A percentile compares a stretch with the other conserved stretches of the same genome.
Evolutionary conservation across 2,888 invertebrate species (phyloP).

Genomic region (Biston stratarius): DNA sequence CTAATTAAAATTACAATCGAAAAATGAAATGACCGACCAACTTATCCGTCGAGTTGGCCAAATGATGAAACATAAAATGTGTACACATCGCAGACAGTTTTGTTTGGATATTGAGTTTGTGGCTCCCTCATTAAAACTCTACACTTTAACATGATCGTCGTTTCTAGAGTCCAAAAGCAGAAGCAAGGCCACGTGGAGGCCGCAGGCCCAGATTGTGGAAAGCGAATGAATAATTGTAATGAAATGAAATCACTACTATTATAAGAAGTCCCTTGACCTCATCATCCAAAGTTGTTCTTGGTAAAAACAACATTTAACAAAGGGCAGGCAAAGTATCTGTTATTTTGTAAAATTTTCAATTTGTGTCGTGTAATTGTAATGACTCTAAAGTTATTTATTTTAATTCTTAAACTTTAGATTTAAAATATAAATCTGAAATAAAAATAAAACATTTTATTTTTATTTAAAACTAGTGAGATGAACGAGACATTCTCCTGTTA

Average conservation of each 20-base stretch:
- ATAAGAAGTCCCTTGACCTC: slow-evolving; percentile 27
- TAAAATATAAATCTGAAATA: too few species aligned
- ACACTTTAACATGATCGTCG: neutral
- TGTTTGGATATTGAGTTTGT: neutral
- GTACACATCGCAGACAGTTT: neutral
- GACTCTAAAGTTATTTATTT: neutral
- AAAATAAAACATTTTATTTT: too few species aligned
- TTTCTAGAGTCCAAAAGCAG: slow-evolving; percentile 34
- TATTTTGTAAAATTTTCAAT: slow-evolving; percentile 1
- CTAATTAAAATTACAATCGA: neutral
- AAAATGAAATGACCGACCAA: neutral
- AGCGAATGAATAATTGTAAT: slow-evolving; percentile 42
- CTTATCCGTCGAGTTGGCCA: neutral
- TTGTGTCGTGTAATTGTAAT: neutral
- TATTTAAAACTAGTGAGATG: too few species aligned
- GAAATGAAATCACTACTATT: slow-evolving; percentile 7
- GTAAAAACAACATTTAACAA: neutral
- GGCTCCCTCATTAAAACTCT: neutral
- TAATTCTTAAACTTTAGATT: too few species aligned
- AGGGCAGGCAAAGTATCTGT: neutral
- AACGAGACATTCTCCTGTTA: too few species aligned
- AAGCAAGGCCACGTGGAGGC: slow-evolving; percentile 47
- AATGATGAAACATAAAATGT: neutral
- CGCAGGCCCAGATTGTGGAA: slow-evolving; percentile 42
- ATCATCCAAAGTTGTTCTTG: slow-evolving; percentile 11